phyloP scores from a whole-genome alignment of 2,888 invertebrate genomes.

The Omphaloscelis lunosa region DNA sequence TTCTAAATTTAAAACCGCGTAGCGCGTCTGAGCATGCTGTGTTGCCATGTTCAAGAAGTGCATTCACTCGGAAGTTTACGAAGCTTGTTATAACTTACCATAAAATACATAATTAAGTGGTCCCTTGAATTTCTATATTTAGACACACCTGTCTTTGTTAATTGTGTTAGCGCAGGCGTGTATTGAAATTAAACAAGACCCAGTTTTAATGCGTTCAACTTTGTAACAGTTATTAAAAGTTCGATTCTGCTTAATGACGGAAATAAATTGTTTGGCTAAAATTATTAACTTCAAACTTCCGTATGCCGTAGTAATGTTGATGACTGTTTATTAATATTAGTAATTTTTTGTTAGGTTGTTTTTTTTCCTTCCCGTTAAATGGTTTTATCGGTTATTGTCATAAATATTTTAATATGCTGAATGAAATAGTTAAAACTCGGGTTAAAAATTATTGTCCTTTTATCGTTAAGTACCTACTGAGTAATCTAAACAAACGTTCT shows the following conservation, averaged over 20 bases:
- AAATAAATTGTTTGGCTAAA: slow-evolving; percentile 63
- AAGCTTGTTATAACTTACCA: slow-evolving; percentile 45
- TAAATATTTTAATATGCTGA: not conserved
- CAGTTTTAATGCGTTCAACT: slow-evolving; percentile 62
- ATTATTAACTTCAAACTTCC: slow-evolving; percentile 60
- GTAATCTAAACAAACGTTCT: not conserved
- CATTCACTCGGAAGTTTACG: slow-evolving; percentile 56
- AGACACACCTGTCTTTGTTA: slow-evolving; percentile 61
- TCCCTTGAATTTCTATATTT: slow-evolving; percentile 48
- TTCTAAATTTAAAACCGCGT: slow-evolving; percentile 82
- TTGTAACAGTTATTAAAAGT: slow-evolving; percentile 48
- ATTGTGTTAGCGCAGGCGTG: slow-evolving; percentile 63
- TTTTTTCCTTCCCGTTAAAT: slow-evolving; percentile 24
- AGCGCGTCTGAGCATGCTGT: slow-evolving; percentile 80
- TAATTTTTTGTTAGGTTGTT: slow-evolving; percentile 2
- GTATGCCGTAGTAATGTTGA: slow-evolving; percentile 42
- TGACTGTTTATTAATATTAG: slow-evolving; percentile 28
- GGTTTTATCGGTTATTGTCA: slow-evolving; percentile 1
- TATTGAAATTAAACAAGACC: slow-evolving; percentile 61
- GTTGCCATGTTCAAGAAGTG: slow-evolving; percentile 68
- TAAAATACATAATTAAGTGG: slow-evolving; percentile 54
- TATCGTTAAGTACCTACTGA: not conserved
- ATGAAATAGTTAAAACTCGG: not conserved
- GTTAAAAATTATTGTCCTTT: not conserved
- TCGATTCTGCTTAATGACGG: slow-evolving; percentile 49